A percentile compares a stretch with the other conserved stretches of the same genome.
Conservation (phyloP, 2,113 vertebrate species). For the Callocephalon fimbriatum region DNA sequence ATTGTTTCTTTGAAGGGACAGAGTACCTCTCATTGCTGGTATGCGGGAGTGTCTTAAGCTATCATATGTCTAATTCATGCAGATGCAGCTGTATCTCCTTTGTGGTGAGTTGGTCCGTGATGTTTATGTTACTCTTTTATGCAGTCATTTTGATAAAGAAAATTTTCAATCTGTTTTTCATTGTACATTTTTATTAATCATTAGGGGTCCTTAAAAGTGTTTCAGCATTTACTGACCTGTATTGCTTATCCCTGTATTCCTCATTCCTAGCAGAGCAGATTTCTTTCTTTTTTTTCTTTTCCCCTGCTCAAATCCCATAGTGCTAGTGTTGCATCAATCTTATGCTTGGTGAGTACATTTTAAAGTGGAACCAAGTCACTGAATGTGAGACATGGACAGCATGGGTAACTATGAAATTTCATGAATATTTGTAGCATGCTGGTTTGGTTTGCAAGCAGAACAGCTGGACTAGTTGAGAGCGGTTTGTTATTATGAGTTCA, state of each 20-base stretch:
- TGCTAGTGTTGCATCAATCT: not conserved
- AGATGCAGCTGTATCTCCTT: not conserved
- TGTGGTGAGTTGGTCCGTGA: not conserved
- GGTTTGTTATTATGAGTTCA: not conserved
- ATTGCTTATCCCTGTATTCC: not conserved
- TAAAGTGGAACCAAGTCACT: not conserved
- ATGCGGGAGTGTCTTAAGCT: not conserved
- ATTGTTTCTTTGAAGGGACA: not conserved
- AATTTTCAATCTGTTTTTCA: not conserved
- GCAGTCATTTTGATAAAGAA: not conserved
- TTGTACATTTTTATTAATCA: not conserved
- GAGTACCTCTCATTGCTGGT: not conserved
- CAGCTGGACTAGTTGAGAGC: constrained; percentile 9
- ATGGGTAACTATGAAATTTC: constrained; percentile 9
- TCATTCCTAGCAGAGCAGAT: not conserved
- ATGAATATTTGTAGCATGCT: constrained; percentile 1
- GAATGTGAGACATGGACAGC: not conserved
- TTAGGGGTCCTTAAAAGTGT: not conserved
- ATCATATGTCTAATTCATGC: not conserved
- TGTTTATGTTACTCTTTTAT: not conserved
- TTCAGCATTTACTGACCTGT: rapidly evolving
- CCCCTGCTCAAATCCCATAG: not conserved
- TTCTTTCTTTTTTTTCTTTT: not conserved
- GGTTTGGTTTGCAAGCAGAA: not conserved
- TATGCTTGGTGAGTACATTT: not conserved